phyloP scores from a whole-genome alignment of 2,113 vertebrate species.

The Calyptomena viridis region DNA sequence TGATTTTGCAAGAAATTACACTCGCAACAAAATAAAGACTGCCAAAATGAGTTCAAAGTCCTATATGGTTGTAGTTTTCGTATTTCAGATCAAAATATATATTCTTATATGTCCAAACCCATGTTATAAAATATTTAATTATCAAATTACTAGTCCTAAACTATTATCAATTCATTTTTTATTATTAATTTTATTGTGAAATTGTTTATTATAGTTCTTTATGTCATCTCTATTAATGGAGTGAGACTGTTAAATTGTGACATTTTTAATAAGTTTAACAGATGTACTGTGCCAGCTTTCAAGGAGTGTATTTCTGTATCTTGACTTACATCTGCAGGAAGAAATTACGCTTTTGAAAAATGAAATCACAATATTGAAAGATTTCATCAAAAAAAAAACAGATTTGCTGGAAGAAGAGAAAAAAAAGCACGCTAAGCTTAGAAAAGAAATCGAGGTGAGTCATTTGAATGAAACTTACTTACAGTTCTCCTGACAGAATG shows the following conservation, averaged over 20 bases:
- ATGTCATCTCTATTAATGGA: background rate
- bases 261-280: background rate
- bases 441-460: constrained; percentile 78
- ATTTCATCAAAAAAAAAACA: constrained; percentile 56
- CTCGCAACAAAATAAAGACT: background rate
- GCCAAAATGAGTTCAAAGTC: background rate
- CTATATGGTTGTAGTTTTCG: background rate
- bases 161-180: background rate
- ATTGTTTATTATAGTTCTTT: background rate
- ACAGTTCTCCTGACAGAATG: background rate
- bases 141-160: background rate
- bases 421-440: constrained; percentile 70
- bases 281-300: background rate
- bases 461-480: background rate
- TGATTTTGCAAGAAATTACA: background rate
- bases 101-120: background rate
- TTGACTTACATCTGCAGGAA: constrained; percentile 59
- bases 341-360: constrained; percentile 65
- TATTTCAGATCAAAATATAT: background rate
- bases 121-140: background rate
- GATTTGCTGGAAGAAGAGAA: constrained; percentile 66
- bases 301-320: background rate
- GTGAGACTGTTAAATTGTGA: background rate
- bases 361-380: constrained; percentile 59
- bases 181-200: background rate